Evolutionary conservation across 2,888 invertebrate species (phyloP).

Genomic region (Euproctis similis): DNA sequence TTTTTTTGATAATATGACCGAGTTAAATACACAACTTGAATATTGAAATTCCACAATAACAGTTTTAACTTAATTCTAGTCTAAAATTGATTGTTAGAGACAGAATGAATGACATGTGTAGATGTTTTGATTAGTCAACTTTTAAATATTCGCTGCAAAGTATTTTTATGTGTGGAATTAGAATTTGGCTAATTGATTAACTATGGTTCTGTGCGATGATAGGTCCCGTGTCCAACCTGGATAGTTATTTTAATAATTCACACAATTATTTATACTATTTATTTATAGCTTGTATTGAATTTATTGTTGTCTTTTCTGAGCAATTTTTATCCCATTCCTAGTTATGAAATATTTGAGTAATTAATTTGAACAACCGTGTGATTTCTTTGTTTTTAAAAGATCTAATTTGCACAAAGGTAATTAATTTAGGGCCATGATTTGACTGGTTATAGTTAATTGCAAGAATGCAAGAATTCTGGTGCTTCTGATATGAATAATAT

Average conservation of each 20-base stretch:
- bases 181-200: too few relatives aligned
- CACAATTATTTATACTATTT: conserved; percentile 1
- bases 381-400: conserved; percentile 12
- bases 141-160: conserved; percentile 10
- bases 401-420: conserved; percentile 11
- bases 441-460: conserved; percentile 9
- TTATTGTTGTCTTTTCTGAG: conserved; percentile 13
- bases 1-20: conserved; percentile 37
- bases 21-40: conserved; percentile 23
- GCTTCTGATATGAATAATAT: conserved; percentile 4
- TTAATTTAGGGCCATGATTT: conserved; percentile 12
- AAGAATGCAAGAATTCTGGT: conserved; percentile 12
- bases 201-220: conserved; percentile 2
- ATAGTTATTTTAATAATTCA: too few relatives aligned
- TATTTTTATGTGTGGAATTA: conserved; percentile 6
- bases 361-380: conserved; percentile 7
- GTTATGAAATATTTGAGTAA: conserved; percentile 12
- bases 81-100: conserved; percentile 45
- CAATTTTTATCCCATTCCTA: conserved; percentile 9
- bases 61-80: conserved; percentile 47
- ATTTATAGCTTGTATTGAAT: conserved; percentile 6
- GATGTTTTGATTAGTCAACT: too few relatives aligned
- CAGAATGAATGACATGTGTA: conserved; percentile 40
- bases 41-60: conserved; percentile 28
- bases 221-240: conserved; percentile 5